Percentiles rank a stretch among this genome's conserved stretches.
Evolutionary conservation across 2,888 invertebrate species (phyloP).

Genomic region (Cabera pusaria): DNA sequence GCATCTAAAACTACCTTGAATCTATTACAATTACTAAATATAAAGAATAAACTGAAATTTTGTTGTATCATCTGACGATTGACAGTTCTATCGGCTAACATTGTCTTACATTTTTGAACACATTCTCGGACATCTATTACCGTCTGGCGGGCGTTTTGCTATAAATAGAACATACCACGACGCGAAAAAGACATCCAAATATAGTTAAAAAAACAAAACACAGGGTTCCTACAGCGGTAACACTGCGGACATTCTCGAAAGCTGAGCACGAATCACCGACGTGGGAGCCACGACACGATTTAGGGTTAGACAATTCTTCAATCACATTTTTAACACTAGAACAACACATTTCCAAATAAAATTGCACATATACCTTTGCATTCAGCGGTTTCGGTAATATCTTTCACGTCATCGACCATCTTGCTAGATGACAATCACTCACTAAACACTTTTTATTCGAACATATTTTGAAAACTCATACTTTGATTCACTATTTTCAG

Average conservation of each 20-base stretch:
- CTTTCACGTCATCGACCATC: conserved; percentile 83
- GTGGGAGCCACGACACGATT: conserved; percentile 81
- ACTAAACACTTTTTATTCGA: conserved; percentile 80
- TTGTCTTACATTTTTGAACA: conserved; percentile 52
- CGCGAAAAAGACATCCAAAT: conserved; percentile 75
- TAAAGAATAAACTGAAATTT: conserved; percentile 38
- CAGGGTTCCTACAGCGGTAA: conserved; percentile 61
- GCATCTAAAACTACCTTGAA: conserved; percentile 5
- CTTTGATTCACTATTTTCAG: conserved; percentile 82
- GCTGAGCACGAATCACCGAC: conserved; percentile 71
- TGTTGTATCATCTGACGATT: conserved; percentile 34
- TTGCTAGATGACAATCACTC: conserved; percentile 81
- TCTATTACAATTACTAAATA: too few species aligned
- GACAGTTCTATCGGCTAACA: conserved; percentile 41
- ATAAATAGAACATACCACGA: conserved; percentile 80
- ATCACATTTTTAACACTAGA: conserved; percentile 75
- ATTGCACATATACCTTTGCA: conserved; percentile 79
- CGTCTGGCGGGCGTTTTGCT: conserved; percentile 71
- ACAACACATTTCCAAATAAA: conserved; percentile 69
- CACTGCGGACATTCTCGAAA: conserved; percentile 77
- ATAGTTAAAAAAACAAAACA: conserved; percentile 78
- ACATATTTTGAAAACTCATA: conserved; percentile 83
- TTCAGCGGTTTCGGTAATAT: conserved; percentile 80
- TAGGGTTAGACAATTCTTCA: conserved; percentile 78
- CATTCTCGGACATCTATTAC: conserved; percentile 61